Conservation (phyloP, 2,113 vertebrate species). For the Apaloderma vittatum region DNA sequence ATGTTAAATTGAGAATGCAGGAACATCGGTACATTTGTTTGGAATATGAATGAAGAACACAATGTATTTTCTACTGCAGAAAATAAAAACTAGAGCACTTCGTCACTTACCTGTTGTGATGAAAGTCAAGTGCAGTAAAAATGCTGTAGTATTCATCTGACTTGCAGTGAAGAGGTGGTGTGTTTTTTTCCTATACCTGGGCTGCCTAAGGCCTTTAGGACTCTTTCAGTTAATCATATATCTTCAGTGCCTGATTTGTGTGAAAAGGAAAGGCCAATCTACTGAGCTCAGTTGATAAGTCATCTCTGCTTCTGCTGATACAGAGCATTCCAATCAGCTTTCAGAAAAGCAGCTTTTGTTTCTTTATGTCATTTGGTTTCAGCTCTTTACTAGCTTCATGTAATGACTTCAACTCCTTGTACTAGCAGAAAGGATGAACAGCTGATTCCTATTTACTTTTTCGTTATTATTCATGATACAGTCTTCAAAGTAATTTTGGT, state of each 20-base stretch:
- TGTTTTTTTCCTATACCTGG: neutral
- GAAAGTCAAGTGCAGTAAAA: neutral
- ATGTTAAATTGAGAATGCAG: neutral
- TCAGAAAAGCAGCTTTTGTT: conserved; percentile 31
- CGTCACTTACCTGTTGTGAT: neutral
- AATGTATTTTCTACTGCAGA: neutral
- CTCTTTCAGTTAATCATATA: neutral
- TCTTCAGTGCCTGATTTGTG: neutral
- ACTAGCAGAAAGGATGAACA: neutral
- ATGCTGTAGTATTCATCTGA: neutral
- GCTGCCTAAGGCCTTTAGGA: neutral
- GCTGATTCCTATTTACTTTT: neutral
- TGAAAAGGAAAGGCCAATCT: neutral
- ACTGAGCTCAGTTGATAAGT: neutral
- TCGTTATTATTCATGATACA: neutral
- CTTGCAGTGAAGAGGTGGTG: neutral
- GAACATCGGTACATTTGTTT: neutral
- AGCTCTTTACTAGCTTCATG: neutral
- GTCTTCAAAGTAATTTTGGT: neutral
- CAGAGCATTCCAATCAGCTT: neutral
- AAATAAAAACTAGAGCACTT: neutral
- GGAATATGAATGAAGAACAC: neutral
- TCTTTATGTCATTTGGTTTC: neutral
- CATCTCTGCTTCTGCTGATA: conserved; percentile 19
- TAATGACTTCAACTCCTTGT: neutral